Percentiles rank a stretch among this genome's conserved stretches.
Evolutionary conservation across 2,797 vertebrate genomes (phyloP).

Genomic region (Myotis daubentonii): DNA sequence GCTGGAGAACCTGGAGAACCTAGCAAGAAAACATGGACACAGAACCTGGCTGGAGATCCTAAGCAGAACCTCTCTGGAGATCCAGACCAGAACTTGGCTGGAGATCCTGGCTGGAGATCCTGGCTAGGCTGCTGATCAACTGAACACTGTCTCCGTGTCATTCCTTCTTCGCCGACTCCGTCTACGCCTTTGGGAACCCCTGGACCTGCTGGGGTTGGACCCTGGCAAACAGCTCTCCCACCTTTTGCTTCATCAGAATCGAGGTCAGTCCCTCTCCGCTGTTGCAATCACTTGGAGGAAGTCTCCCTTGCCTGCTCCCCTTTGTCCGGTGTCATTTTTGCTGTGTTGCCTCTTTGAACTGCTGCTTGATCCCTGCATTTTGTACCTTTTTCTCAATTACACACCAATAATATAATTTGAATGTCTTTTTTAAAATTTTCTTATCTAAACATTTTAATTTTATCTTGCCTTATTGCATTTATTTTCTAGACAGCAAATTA

Average conservation of each 20-base stretch:
- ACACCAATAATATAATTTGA: background rate
- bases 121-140: no score
- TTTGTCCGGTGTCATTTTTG: background rate
- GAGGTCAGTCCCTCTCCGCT: background rate
- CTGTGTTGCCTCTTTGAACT: background rate
- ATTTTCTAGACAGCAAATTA: background rate
- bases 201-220: no score
- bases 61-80: no score
- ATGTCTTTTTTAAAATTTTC: background rate
- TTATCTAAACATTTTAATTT: background rate
- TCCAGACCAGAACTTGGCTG: no score
- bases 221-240: background rate
- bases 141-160: no score
- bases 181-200: no score
- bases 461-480: background rate
- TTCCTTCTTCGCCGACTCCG: no score
- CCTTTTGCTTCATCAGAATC: background rate
- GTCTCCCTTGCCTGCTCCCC: background rate
- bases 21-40: no score
- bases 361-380: background rate
- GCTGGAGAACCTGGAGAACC: no score
- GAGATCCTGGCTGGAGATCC: no score
- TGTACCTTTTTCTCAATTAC: background rate
- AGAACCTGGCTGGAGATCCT: no score
- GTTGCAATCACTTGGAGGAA: background rate